Base-by-base conservation (phyloP, 2,888 invertebrate genomes). In the Pedicia rivosa region DNA sequence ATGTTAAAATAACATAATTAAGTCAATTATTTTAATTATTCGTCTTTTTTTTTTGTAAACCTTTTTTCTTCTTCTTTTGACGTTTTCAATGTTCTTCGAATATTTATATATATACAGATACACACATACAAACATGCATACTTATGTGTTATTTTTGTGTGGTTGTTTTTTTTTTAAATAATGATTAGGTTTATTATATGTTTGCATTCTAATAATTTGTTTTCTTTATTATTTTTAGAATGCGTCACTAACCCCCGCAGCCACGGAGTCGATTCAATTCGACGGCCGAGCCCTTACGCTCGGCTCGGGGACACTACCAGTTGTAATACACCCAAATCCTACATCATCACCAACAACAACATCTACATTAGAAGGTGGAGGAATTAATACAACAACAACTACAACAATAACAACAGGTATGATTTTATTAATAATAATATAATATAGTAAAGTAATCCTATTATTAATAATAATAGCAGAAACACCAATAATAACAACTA, bases 251-350 rank as follows among this genome's bases (percentile, higher is more conserved):
- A 46, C 39, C 41, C 38, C 40, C 26, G 33, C 42, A 43, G 44
- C 46, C 45, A 47, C 47, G 47, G 47, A 47, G 46, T 46, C 47
- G 47, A 47, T 46, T 44, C 41, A 46, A 37, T 46, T 47, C 44
- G 46, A 47, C 45, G 42, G 45, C 46, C 47, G 47, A 46, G 47
- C 47, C 40, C 28, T 43, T 37, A 27, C 39, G 46, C 47, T 46
- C 46, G 46, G 47, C 43, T 42, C 44, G 35, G 40, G 40, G 38
- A 39, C 45, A 30, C 35, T 28, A 32, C 35, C 40, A 16, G 35
- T 35, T 12, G 15, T 26, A 25, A 25, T 13, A 16, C 35, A 25
- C 25, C 15, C 14, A 26, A 25, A 25, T 15, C 35, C 19, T 14
- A 16, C 25, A 13, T 15, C 13, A 7, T 26, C 26, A 35, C 15